Evolutionary conservation across 1,140 invertebrate genomes (phyloP).

Genomic region (Orchesella cincta): DNA sequence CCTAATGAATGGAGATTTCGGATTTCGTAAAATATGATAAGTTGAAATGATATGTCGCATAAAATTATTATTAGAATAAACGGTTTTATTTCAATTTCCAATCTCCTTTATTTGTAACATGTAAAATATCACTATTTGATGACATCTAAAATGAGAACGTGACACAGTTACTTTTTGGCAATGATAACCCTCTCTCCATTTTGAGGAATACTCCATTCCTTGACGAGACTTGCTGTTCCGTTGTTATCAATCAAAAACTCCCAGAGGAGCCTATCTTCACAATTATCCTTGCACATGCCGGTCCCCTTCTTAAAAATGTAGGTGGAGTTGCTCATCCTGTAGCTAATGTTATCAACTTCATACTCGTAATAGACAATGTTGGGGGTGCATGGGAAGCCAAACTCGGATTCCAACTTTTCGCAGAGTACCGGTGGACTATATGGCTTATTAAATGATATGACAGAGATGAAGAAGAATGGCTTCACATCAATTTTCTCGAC

Average conservation of each 20-base stretch:
- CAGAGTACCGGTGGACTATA: constrained; percentile 25
- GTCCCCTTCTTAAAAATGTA: constrained; percentile 31
- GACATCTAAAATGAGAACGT: too few relatives aligned
- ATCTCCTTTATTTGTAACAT: too few relatives aligned
- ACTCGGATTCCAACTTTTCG: background rate
- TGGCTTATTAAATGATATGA: constrained; percentile 32
- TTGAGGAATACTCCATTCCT: constrained; percentile 13
- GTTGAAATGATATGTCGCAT: too few relatives aligned
- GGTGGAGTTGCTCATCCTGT: constrained; percentile 10
- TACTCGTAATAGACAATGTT: constrained; percentile 33
- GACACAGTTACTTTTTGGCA: background rate
- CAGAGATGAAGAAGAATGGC: constrained; percentile 30
- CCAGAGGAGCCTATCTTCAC: constrained; percentile 11
- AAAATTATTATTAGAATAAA: too few relatives aligned
- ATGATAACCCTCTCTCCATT: constrained; percentile 10
- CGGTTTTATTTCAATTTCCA: too few relatives aligned
- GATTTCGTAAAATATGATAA: too few relatives aligned
- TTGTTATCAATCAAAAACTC: background rate
- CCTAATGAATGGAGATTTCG: too few relatives aligned
- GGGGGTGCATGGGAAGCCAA: constrained; percentile 31
- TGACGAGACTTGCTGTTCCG: background rate
- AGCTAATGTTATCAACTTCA: constrained; percentile 34
- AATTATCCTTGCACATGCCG: constrained; percentile 14
- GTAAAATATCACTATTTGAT: too few relatives aligned
- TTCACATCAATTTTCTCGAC: constrained; percentile 36